phyloP scores from a whole-genome alignment of 2,797 vertebrate species.

The Coranthus polyacanthus region DNA sequence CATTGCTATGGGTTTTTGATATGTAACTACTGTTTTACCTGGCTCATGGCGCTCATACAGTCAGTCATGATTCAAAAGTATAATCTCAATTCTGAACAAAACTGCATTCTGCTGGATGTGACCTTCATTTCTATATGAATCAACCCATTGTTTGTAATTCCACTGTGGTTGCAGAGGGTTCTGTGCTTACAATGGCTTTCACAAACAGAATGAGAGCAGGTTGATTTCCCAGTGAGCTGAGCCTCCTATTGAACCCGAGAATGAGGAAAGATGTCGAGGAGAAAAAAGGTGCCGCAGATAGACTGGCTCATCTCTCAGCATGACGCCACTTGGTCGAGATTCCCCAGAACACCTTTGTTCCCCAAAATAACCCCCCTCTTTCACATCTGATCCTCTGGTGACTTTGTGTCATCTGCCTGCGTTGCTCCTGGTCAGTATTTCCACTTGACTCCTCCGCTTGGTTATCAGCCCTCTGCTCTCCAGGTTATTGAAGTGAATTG shows the following conservation, averaged over 20 bases:
- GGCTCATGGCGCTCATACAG: too few species aligned
- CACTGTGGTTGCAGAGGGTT: neutral
- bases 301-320: conserved; percentile 18
- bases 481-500: conserved; percentile 15
- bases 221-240: conserved; percentile 35
- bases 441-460: conserved; percentile 25
- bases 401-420: conserved; percentile 46
- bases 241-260: conserved; percentile 27
- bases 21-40: too few species aligned
- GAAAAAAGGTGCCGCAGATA: conserved; percentile 13
- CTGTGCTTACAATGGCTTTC: neutral
- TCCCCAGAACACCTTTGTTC: neutral
- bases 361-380: neutral
- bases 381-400: conserved; percentile 5
- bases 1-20: too few species aligned
- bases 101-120: neutral
- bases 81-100: too few species aligned
- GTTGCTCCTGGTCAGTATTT: conserved; percentile 34
- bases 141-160: conserved; percentile 25
- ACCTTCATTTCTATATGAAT: conserved; percentile 6
- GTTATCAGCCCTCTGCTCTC: conserved; percentile 29
- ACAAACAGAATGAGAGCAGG: conserved; percentile 23
- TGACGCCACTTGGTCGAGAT: conserved; percentile 3
- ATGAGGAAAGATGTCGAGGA: conserved; percentile 29
- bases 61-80: too few species aligned